A percentile compares a stretch with the other conserved stretches of the same genome.
These are phyloP conservation scores for Lasioglossum vierecki DNA, from an alignment of 2,888 invertebrate genomes.

Conservation along the genomic window DNA sequence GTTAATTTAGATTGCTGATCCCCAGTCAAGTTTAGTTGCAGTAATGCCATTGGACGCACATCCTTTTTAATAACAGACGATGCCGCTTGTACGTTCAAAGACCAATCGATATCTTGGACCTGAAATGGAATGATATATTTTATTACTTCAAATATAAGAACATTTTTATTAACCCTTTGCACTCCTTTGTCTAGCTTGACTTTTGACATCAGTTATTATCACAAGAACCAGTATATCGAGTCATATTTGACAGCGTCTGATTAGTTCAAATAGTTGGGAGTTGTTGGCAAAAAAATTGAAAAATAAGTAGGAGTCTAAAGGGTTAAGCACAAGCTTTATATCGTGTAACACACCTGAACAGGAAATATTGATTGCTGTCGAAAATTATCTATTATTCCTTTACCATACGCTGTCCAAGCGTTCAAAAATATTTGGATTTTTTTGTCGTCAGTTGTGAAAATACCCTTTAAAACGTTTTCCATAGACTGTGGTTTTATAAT, in stretches of 20 bases:
- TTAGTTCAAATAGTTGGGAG: no score
- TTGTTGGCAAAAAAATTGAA: no score
- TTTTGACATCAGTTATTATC: no score
- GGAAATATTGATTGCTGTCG: constrained; percentile 79
- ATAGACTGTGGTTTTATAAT: constrained; percentile 73
- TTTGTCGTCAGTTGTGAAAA: constrained; percentile 73
- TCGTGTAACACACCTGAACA: constrained; percentile 70
- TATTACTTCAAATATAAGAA: not conserved
- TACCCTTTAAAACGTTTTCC: constrained; percentile 75
- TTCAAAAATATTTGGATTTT: constrained; percentile 76
- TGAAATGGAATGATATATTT: constrained; percentile 34
- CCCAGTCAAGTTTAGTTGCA: constrained; percentile 76
- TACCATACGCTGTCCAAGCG: constrained; percentile 77
- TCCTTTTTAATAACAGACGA: constrained; percentile 76
- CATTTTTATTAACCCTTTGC: not conserved
- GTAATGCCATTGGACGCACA: constrained; percentile 73
- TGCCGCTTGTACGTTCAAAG: constrained; percentile 77
- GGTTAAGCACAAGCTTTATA: not conserved
- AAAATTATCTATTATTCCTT: constrained; percentile 75
- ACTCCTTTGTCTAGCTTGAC: no score
- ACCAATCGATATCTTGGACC: constrained; percentile 79
- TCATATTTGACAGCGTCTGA: no score
- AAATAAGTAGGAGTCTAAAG: no score
- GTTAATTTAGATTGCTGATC: constrained; percentile 71
- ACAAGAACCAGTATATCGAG: no score